phyloP scores from a whole-genome alignment of 2,888 invertebrate genomes.

The Prosapia bicincta region DNA sequence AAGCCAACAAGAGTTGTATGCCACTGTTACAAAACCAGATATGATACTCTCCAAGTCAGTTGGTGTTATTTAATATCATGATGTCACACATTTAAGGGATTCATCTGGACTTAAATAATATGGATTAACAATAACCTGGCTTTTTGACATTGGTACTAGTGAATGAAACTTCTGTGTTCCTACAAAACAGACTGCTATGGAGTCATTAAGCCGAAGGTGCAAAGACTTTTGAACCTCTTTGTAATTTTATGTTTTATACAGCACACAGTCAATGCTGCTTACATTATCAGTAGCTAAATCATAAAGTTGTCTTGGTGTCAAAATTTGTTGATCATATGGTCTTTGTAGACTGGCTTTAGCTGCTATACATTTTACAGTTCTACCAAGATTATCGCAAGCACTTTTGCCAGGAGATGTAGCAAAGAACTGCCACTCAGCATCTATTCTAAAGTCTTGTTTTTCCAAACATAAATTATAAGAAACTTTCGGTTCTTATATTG shows the following conservation, averaged over 20 bases:
- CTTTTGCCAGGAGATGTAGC: neutral
- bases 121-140: neutral
- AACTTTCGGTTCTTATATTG: neutral
- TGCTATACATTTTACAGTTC: neutral
- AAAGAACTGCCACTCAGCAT: neutral
- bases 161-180: constrained; percentile 10
- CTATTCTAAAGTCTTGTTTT: neutral
- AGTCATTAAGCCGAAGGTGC: neutral
- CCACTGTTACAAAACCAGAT: neutral
- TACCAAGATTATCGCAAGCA: neutral
- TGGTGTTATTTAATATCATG: no score
- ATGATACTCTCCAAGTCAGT: neutral
- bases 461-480: neutral
- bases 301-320: no score
- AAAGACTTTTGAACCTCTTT: neutral
- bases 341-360: neutral
- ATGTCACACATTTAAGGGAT: neutral
- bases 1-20: constrained; percentile 7
- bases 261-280: neutral
- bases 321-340: no score
- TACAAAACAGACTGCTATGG: neutral
- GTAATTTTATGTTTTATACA: neutral
- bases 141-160: neutral
- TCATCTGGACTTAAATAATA: constrained; percentile 3
- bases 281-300: no score